Evolutionary conservation across 2,888 invertebrate genomes (phyloP), one percentile per base, ranked within the genome.

Genomic region (Stenolophus ochropezus): DNA sequence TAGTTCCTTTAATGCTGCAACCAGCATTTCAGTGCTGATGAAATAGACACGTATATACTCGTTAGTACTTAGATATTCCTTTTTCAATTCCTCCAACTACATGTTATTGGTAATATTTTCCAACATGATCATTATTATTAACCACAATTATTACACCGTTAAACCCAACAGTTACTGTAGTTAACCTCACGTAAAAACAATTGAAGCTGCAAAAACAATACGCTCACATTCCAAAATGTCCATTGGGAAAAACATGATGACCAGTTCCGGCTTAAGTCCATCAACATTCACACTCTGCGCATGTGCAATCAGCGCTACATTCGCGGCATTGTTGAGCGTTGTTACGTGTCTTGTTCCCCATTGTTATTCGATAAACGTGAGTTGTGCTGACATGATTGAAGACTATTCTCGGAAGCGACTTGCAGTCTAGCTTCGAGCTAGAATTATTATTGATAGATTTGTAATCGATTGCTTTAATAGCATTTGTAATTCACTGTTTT

Each of bases 191-290:
- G 78, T 78, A 78, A 78, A 78, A 61, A 65, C 61, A 78, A 78
- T 69, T 69, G 65, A 69, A 69, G 27, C 65, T 69, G 79, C 79
- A 71, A 79, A 77, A 79, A 79, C 80, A 80, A 80, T 73, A 42
- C 20, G 14, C 18, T 20, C 4, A 27, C 81, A 81, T 81, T 81
- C 81, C 81, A 42, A 81, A 75, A 81, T 81, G 81, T 81, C 65
- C 58, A 75, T 81, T 81, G 73, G 47, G 81, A 74, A 73, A 81
- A 81, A 81, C 81, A 51, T 79, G 73, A 42, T 80, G 58, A 74
- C 80, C 27, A 81, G 73, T 81, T 81, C 80, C 80, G 80, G 80
- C 71, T 58, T 58, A 16, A 73, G 14, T 65, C 49, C 65, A 69
- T 51, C 69, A 81, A 81, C 56, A 73, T 81, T 73, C 73, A 69